Conservation (phyloP, 2,888 invertebrate genomes). For the Julus scandinavius region DNA sequence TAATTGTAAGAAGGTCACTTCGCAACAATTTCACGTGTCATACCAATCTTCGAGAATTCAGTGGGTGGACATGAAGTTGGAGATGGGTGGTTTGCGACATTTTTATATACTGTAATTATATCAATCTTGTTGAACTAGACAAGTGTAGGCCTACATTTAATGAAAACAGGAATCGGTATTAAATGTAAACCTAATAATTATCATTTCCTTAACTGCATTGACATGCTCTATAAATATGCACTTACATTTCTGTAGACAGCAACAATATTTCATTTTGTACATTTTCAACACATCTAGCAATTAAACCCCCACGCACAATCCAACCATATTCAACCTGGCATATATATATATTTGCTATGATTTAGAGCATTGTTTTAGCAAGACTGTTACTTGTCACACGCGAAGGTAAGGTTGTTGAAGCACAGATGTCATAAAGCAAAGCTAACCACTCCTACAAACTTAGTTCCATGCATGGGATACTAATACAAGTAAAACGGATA, state of each 20-base stretch:
- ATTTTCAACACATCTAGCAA: not conserved
- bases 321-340: not conserved
- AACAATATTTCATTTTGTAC: not conserved
- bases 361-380: not conserved
- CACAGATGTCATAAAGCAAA: not conserved
- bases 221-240: not conserved
- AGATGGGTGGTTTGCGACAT: not conserved
- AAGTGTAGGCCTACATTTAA: not conserved
- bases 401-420: constrained; percentile 4
- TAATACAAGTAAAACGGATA: not conserved
- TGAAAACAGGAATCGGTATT: constrained; percentile 2
- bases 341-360: constrained; percentile 2
- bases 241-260: not conserved
- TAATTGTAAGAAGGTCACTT: constrained; percentile 4
- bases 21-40: not conserved
- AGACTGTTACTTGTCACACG: not conserved
- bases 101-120: not conserved
- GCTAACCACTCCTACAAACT: not conserved
- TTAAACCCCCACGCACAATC: not conserved
- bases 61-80: not conserved
- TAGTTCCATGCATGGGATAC: not conserved
- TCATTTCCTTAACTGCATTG: constrained; percentile 21
- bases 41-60: not conserved
- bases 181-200: not conserved
- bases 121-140: not conserved